Base-by-base conservation (phyloP, 2,888 invertebrate genomes). In the Polylopha cassiicola region DNA sequence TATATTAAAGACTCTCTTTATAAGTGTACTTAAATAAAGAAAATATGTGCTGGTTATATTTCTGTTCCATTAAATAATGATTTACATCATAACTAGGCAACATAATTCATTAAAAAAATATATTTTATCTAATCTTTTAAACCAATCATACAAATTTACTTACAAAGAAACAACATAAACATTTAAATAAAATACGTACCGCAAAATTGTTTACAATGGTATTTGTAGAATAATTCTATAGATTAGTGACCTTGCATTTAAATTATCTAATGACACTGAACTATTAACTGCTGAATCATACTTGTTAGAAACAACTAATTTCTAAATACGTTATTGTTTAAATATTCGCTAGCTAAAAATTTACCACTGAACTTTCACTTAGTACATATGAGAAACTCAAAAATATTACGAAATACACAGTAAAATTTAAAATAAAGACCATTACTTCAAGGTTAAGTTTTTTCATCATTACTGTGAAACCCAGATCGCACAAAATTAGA, bases 221-320 rank as follows among this genome's bases (percentile, higher is more conserved):
- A 20, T 24, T 30, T 13, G 16, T 30, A 22, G 21, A 8, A 2
- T 21, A 26, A 24, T 29, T 24, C 13, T 24, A 27, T 16, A 7
- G n/a, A n/a, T n/a, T n/a, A n/a, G 5, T 21, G 30, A 41, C 41
- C 41, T 41, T 41, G 36, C 36, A 11, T 9, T 24, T 16, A 9
- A 24, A 34, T 34, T 13, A 18, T 24, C 20, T 26, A 26, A 17
- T 14, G 24, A 16, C 10, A 21, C 21, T 22, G 8, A n/a, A 6
- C 2, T 13, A 7, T 30, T 24, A 7, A 29, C 21, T 21, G 30
- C 41, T 41, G 36, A 41, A 36, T 41, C 41, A 41, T 30, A 29
- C 7, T n/a, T n/a, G 3, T 6, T 5, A 11, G 14, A 15, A 21
- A 15, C 16, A n/a, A 7, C 4, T 6, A 4, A 16, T 3, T 21